Conservation (phyloP, 1,140 invertebrate species). For the Monochamus saltuarius region DNA sequence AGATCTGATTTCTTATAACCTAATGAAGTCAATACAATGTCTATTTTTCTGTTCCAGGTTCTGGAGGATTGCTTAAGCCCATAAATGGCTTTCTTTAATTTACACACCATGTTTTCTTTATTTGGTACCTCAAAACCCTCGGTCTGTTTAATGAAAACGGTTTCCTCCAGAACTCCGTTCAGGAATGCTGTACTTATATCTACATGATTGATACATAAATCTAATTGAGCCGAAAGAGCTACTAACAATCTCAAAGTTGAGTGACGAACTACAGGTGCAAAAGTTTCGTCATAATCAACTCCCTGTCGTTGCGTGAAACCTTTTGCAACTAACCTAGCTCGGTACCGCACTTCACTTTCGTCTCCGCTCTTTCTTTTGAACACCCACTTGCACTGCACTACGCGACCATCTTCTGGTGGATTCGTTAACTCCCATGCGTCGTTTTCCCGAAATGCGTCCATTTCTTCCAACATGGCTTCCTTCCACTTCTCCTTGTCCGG, state of each 20-base stretch:
- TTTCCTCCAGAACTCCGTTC: constrained; percentile 44
- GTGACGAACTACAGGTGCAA: constrained; percentile 37
- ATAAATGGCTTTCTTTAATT: constrained; percentile 44
- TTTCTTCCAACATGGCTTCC: constrained; percentile 40
- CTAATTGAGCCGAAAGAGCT: too few species aligned
- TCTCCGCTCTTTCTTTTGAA: constrained; percentile 42
- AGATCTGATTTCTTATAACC: constrained; percentile 40
- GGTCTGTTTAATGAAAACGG: constrained; percentile 44
- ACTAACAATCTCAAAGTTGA: too few species aligned
- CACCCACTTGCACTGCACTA: constrained; percentile 49
- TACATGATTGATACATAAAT: too few species aligned
- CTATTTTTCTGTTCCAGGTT: constrained; percentile 39
- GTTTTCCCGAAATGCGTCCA: constrained; percentile 42
- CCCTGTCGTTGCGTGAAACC: constrained; percentile 41
- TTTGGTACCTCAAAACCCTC: constrained; percentile 23
- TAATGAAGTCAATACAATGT: constrained; percentile 33
- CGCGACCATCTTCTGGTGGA: constrained; percentile 37
- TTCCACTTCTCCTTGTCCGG: constrained; percentile 38
- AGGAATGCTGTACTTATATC: constrained; percentile 51
- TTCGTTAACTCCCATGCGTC: constrained; percentile 47
- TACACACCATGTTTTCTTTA: constrained; percentile 43
- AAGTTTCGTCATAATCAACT: constrained; percentile 25
- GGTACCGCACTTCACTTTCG: constrained; percentile 30
- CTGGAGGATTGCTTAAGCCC: constrained; percentile 43
- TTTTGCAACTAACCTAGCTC: constrained; percentile 48